A percentile compares a stretch with the other conserved stretches of the same genome.
Evolutionary conservation across 2,888 invertebrate genomes (phyloP).

Genomic region (Aporophyla lueneburgensis): DNA sequence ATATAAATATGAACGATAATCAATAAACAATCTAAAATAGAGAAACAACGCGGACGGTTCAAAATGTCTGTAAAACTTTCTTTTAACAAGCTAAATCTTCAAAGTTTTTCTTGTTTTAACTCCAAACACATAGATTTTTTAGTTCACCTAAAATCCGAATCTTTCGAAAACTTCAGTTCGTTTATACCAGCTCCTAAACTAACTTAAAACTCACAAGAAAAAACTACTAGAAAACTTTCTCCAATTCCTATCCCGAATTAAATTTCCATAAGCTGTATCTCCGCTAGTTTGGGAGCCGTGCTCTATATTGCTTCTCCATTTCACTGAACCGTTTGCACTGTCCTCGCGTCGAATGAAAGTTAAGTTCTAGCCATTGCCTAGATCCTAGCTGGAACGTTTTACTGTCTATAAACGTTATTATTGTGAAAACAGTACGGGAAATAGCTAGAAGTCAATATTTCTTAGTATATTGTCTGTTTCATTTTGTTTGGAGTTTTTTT

Average conservation of each 20-base stretch:
- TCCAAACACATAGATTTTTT: neutral
- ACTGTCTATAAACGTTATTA: constrained; percentile 55
- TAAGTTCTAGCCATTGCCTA: constrained; percentile 57
- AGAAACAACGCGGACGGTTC: neutral
- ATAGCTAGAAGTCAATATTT: constrained; percentile 36
- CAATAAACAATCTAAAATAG: neutral
- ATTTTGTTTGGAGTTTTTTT: neutral
- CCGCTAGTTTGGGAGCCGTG: constrained; percentile 52
- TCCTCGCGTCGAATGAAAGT: constrained; percentile 62
- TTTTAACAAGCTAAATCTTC: neutral
- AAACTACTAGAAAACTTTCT: neutral
- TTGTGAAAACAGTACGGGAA: constrained; percentile 44
- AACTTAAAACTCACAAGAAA: constrained; percentile 4
- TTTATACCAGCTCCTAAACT: neutral
- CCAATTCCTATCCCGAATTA: constrained; percentile 23
- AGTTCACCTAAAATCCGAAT: neutral
- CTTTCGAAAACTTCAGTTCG: neutral
- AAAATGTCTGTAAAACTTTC: neutral
- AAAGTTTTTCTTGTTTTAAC: neutral
- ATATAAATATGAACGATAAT: neutral
- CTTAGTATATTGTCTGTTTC: neutral
- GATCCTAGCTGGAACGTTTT: constrained; percentile 42
- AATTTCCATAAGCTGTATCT: constrained; percentile 44
- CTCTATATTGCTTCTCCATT: constrained; percentile 64
- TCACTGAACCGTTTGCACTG: constrained; percentile 59